Evolutionary conservation across 2,113 vertebrate genomes (phyloP).

Genomic region (Phyllostomus discolor): DNA sequence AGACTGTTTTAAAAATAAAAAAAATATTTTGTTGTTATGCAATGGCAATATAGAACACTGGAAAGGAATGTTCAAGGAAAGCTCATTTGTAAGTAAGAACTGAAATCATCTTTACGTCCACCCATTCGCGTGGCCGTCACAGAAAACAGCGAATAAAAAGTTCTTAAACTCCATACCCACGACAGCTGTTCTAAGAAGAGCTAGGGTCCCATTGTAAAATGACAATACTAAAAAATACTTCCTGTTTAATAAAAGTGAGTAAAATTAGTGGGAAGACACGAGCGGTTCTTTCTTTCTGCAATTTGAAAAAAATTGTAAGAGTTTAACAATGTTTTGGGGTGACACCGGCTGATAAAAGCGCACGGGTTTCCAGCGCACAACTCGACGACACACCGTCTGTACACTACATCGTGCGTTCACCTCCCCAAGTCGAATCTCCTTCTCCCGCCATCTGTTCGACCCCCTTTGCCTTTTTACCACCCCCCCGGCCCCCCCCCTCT

Average conservation of each 20-base stretch:
- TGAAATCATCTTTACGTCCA: neutral
- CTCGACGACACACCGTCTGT: neutral
- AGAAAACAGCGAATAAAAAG: neutral
- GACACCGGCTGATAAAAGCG: neutral
- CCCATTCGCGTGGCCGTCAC: neutral
- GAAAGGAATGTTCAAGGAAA: neutral
- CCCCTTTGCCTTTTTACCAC: rapidly evolving
- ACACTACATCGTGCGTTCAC: neutral
- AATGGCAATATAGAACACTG: conserved; percentile 14
- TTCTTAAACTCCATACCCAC: neutral
- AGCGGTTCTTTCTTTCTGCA: neutral
- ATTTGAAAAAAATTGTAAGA: neutral
- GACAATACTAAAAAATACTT: neutral
- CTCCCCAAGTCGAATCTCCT: neutral
- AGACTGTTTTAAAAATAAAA: conserved; percentile 36
- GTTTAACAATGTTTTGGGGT: neutral
- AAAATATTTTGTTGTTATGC: neutral
- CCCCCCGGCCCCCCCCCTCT: neutral
- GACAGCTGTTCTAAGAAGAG: conserved; percentile 41
- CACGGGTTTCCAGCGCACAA: neutral
- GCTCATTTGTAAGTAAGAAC: conserved; percentile 33
- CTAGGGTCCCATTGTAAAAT: conserved; percentile 12
- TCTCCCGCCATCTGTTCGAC: too few species aligned
- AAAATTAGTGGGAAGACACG: conserved; percentile 43
- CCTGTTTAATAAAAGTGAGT: neutral